phyloP scores from a whole-genome alignment of 2,113 vertebrate species.

The Rhegmatorhina hoffmannsi region DNA sequence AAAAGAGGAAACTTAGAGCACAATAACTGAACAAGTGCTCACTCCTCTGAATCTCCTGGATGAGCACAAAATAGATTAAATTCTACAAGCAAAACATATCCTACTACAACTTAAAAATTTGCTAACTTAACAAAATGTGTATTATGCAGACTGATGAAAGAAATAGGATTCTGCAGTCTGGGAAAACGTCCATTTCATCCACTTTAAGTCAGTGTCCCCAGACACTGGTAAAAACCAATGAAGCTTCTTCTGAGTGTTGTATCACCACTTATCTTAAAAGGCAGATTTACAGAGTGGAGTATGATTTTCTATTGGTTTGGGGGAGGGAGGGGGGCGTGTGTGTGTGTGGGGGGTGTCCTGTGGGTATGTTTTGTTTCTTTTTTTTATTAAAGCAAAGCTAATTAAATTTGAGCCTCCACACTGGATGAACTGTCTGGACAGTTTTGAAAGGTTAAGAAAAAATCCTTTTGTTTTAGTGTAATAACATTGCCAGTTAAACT shows the following conservation, averaged over 20 bases:
- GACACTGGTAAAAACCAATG: background rate
- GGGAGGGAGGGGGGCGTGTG: too few species aligned
- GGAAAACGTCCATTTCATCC: background rate
- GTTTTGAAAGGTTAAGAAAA: constrained; percentile 30
- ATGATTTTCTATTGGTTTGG: background rate
- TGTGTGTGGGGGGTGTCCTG: too few species aligned
- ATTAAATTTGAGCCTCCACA: constrained; percentile 10
- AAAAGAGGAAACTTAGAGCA: background rate
- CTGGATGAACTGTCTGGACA: background rate
- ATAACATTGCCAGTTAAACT: background rate
- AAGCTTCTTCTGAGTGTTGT: background rate
- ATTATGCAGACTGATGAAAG: background rate
- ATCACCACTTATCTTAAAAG: background rate
- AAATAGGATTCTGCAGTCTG: background rate
- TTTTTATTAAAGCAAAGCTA: background rate
- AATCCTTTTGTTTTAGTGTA: background rate
- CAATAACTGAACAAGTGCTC: background rate
- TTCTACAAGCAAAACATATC: background rate
- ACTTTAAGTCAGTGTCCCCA: background rate
- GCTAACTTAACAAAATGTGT: background rate
- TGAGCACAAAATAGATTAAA: background rate
- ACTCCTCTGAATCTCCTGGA: background rate
- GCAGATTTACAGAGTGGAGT: background rate
- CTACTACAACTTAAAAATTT: background rate
- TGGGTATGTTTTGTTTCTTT: background rate